These are phyloP conservation scores for Alloscopus bannaensis DNA, from an alignment of 2,888 invertebrate species.

Conservation along the genomic window DNA sequence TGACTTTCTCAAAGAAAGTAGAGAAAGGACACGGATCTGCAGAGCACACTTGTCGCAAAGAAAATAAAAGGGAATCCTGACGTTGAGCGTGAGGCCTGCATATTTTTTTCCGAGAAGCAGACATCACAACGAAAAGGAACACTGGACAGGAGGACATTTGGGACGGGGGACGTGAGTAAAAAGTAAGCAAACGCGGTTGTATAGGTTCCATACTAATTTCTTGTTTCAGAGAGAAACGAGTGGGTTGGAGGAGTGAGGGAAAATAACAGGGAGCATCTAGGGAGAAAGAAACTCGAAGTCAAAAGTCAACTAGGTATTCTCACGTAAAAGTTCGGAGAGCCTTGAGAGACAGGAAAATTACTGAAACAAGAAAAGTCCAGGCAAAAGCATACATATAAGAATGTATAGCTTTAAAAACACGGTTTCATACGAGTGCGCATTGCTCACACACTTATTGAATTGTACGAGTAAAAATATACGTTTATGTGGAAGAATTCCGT, in stretches of 20 bases:
- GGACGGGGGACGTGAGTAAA: slow-evolving; percentile 58
- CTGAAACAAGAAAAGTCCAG: slow-evolving; percentile 54
- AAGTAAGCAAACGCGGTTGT: slow-evolving; percentile 41
- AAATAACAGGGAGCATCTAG: slow-evolving; percentile 54
- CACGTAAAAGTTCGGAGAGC: slow-evolving; percentile 45
- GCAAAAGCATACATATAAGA: slow-evolving; percentile 45
- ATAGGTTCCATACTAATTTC: slow-evolving; percentile 54
- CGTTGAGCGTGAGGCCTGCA: slow-evolving; percentile 46
- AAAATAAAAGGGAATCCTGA: slow-evolving; percentile 24
- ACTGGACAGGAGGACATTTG: slow-evolving; percentile 63
- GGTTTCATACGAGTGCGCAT: too few relatives aligned
- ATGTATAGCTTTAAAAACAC: slow-evolving; percentile 32
- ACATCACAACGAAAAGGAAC: slow-evolving; percentile 1
- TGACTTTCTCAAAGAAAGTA: slow-evolving; percentile 59
- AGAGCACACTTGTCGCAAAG: slow-evolving; percentile 1
- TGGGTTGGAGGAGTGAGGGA: not conserved
- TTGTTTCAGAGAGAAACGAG: slow-evolving; percentile 25
- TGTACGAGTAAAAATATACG: not conserved
- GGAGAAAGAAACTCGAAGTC: slow-evolving; percentile 48
- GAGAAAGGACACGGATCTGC: slow-evolving; percentile 2
- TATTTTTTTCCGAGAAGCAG: slow-evolving; percentile 31
- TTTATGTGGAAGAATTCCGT: not conserved
- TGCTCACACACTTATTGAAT: slow-evolving; percentile 11
- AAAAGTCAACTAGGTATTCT: slow-evolving; percentile 63
- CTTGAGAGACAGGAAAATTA: slow-evolving; percentile 63